A percentile compares a stretch with the other conserved stretches of the same genome.
phyloP scores from a whole-genome alignment of 2,797 vertebrate genomes.

The Pseudomugil tenellus region DNA sequence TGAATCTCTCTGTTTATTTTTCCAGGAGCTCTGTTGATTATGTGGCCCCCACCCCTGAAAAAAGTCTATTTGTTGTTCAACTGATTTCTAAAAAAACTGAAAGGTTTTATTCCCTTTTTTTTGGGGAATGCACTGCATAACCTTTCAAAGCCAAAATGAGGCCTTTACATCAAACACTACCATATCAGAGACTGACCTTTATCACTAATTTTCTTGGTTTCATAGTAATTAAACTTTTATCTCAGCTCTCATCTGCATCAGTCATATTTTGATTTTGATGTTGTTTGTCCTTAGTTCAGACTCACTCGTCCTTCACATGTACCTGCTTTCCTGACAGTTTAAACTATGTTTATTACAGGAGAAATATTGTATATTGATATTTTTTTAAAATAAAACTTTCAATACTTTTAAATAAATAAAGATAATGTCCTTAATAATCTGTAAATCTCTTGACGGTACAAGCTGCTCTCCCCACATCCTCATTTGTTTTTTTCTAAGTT shows the following conservation, averaged over 20 bases:
- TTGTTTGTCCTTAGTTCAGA: not conserved
- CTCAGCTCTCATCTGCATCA: not conserved
- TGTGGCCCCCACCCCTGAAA: too few relatives aligned
- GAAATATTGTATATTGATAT: not conserved
- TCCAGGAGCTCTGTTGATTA: too few relatives aligned
- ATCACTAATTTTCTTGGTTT: not conserved
- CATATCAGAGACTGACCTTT: not conserved
- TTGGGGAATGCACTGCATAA: not conserved
- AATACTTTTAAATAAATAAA: not conserved
- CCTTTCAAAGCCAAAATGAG: conserved; percentile 3
- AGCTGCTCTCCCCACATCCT: conserved; percentile 7
- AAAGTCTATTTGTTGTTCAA: too few relatives aligned
- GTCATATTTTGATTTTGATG: not conserved
- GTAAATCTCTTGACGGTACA: too few relatives aligned
- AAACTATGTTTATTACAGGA: not conserved
- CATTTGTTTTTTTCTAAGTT: conserved; percentile 26
- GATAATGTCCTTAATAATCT: not conserved
- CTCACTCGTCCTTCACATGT: not conserved
- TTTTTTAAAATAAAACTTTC: not conserved
- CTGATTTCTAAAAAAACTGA: too few relatives aligned
- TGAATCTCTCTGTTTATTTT: too few relatives aligned
- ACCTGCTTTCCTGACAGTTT: not conserved
- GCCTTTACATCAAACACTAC: conserved; percentile 6
- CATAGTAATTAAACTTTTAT: not conserved
- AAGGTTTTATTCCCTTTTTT: too few relatives aligned